phyloP scores from a whole-genome alignment of 2,113 vertebrate species.

The Hippocampus mohnikei region DNA sequence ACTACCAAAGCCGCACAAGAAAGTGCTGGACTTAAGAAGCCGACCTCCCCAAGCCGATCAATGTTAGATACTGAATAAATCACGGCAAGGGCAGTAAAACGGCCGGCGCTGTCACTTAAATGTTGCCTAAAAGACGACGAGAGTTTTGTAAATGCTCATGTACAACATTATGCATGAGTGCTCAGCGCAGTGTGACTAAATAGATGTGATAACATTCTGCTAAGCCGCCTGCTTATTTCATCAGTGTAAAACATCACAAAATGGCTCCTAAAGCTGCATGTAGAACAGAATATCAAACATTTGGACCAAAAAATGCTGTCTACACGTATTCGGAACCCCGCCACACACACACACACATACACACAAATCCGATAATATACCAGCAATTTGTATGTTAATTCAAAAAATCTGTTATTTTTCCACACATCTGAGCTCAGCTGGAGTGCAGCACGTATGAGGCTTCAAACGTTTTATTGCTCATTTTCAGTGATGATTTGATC shows the following conservation, averaged over 20 bases:
- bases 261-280: conserved; percentile 13
- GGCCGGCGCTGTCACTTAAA: conserved; percentile 35
- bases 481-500: conserved; percentile 54
- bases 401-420: conserved; percentile 50
- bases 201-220: conserved; percentile 52
- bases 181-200: conserved; percentile 62
- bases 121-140: conserved; percentile 36
- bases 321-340: conserved; percentile 43
- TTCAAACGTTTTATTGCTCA: conserved; percentile 49
- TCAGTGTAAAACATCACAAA: conserved; percentile 49
- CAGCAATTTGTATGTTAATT: conserved; percentile 72
- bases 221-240: conserved; percentile 58
- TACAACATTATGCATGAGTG: conserved; percentile 45
- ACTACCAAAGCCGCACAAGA: conserved; percentile 48
- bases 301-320: conserved; percentile 49
- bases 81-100: conserved; percentile 28
- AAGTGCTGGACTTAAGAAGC: conserved; percentile 52
- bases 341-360: no score
- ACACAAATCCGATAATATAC: conserved; percentile 52
- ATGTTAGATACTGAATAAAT: conserved; percentile 30
- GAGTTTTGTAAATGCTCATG: conserved; percentile 53
- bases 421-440: conserved; percentile 39
- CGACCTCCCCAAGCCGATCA: conserved; percentile 35
- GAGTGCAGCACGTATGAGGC: conserved; percentile 54
- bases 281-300: conserved; percentile 42